Base-by-base conservation (phyloP, 2,888 invertebrate species). In the Carabus problematicus region DNA sequence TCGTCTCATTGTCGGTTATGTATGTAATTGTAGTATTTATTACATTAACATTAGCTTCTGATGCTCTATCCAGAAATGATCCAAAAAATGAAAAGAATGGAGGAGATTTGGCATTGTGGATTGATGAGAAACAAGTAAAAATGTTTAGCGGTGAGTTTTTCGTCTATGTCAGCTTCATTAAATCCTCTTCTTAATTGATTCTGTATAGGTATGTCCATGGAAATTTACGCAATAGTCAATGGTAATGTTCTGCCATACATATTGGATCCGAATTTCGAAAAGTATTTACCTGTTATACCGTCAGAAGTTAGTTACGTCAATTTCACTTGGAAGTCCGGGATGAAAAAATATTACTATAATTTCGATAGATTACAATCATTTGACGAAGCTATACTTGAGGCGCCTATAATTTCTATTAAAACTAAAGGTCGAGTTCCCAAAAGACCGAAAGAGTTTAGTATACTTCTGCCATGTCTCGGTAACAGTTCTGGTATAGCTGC, bases 221-320 rank as follows among this genome's bases (percentile, higher is more conserved):
- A 93, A 84, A 93, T 97, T 73, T 94, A 90, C 81, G 95, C 94
- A 49, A 97, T 97, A 76, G 86, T 89, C 72, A 93, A 95, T 80
- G 96, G 96, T 12, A 88, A 88, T 78, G 94, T 97, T 56, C 85
- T 91, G 16, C 91, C 92, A 7, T 94, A 95, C 81, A 90, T 97
- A 66, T 83, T 93, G 74, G 95, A 96, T 79, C 95, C 95, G 1
- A 93, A 94, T 79, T 92, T 97, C 78, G 95, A 95, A 75, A 91
- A 91, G 78, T 92, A 94, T 79, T 84, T 97, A 73, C 95, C 95
- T 54, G 89, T 93, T 69, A 95, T 97, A 78, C 97, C 97, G 1
- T 92, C 95, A 4, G 95, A 97, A 84, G 94, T 97, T 19, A 91
- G 91, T 71, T 91, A 90, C 79, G 94, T 95, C 1, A 95, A 95